Conservation (phyloP, 2,113 vertebrate species). For the Prietella phreatophila region DNA sequence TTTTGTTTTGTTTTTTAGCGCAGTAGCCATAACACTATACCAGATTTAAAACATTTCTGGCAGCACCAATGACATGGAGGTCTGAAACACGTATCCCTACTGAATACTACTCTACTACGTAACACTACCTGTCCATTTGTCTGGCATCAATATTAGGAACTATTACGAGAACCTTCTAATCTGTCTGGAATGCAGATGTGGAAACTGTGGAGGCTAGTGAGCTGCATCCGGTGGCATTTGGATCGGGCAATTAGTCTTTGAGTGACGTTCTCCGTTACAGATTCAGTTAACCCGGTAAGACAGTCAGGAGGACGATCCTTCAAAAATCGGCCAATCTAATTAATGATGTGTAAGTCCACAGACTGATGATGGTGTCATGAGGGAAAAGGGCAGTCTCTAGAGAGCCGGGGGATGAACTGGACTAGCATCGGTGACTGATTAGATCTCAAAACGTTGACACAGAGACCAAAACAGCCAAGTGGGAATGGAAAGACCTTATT, state of each 20-base stretch:
- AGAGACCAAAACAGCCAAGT: background rate
- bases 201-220: background rate
- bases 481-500: background rate
- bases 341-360: background rate
- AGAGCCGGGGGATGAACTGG: background rate
- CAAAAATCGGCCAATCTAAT: conserved; percentile 21
- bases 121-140: background rate
- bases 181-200: background rate
- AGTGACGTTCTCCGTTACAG: conserved; percentile 31
- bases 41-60: background rate
- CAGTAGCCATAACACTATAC: no score
- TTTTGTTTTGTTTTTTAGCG: no score
- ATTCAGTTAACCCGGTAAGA: conserved; percentile 34
- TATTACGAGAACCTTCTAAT: background rate
- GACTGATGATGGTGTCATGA: conserved; percentile 20
- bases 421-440: background rate
- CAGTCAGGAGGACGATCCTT: background rate
- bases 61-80: no score
- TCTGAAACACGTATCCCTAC: background rate
- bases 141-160: background rate
- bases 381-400: background rate
- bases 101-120: background rate
- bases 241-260: conserved; percentile 21
- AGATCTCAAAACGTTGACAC: background rate
- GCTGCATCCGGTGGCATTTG: background rate